A percentile compares a stretch with the other conserved stretches of the same genome.
These are phyloP conservation scores for Micropterix aruncella DNA, from an alignment of 2,888 invertebrate species.

Conservation along the genomic window DNA sequence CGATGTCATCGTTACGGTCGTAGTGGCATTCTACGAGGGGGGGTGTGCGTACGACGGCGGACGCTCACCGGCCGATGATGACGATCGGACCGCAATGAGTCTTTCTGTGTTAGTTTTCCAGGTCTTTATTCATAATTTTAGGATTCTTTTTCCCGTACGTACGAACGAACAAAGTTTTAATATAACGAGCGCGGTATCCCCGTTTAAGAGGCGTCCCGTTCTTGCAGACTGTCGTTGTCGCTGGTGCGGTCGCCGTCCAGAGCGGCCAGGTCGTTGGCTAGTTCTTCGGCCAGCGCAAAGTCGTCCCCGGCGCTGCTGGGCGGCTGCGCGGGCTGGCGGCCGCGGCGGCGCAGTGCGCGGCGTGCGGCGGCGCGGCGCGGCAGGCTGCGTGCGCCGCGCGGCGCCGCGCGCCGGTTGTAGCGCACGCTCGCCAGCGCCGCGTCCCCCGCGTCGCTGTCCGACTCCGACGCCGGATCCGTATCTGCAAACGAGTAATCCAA, in stretches of 20 bases:
- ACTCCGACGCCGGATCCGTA: slow-evolving; percentile 25
- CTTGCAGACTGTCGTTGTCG: no score
- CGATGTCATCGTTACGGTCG: no score
- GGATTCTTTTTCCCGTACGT: no score
- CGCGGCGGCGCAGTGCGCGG: slow-evolving; percentile 22
- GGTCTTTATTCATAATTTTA: no score
- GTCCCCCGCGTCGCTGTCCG: slow-evolving; percentile 21
- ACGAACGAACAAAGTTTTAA: no score
- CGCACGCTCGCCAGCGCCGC: slow-evolving; percentile 20
- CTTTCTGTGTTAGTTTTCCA: no score
- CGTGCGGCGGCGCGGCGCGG: slow-evolving; percentile 16
- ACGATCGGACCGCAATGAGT: no score
- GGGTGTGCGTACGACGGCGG: no score
- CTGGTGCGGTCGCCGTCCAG: slow-evolving; percentile 11
- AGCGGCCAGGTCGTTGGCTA: slow-evolving; percentile 15
- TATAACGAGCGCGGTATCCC: no score
- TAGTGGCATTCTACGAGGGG: no score
- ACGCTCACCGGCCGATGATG: no score
- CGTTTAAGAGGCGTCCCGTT: no score
- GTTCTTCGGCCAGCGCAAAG: slow-evolving; percentile 16
- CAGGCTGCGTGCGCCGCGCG: slow-evolving; percentile 4
- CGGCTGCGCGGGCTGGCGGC: slow-evolving; percentile 26
- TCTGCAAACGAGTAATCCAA: slow-evolving; percentile 16
- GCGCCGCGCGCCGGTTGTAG: slow-evolving; percentile 13
- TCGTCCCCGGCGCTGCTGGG: slow-evolving; percentile 33